These are phyloP conservation scores for Drosophila glabriapex DNA, from an alignment of 2,888 invertebrate genomes.

Conservation along the genomic window DNA sequence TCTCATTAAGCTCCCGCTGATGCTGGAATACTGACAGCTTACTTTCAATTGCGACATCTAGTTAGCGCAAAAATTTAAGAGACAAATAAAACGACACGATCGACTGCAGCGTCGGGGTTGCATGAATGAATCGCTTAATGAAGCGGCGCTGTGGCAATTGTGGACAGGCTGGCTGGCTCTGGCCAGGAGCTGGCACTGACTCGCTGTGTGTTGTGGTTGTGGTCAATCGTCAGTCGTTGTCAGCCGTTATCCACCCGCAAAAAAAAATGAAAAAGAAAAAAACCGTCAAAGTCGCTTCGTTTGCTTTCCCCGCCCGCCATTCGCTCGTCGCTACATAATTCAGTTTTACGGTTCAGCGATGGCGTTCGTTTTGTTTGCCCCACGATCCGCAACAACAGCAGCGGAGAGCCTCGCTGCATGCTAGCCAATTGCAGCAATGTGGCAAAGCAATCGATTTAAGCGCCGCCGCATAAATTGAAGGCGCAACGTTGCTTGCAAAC, in stretches of 20 bases:
- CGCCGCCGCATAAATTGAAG: constrained; percentile 80
- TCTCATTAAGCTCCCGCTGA: constrained; percentile 10
- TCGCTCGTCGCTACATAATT: constrained; percentile 62
- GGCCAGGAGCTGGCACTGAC: constrained; percentile 26
- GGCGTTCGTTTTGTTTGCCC: constrained; percentile 33
- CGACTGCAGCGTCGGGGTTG: constrained; percentile 48
- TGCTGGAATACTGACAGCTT: constrained; percentile 70
- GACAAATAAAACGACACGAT: constrained; percentile 78
- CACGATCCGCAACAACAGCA: constrained; percentile 29
- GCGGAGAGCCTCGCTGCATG: constrained; percentile 28
- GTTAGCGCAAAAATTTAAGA: constrained; percentile 77
- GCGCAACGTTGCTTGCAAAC: constrained; percentile 50
- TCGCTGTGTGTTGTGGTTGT: constrained; percentile 50
- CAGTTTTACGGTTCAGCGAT: constrained; percentile 78
- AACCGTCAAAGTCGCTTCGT: constrained; percentile 50
- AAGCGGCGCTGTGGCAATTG: constrained; percentile 59
- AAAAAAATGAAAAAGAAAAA: neutral
- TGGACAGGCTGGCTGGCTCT: constrained; percentile 31
- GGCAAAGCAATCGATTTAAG: constrained; percentile 82
- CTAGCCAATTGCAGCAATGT: constrained; percentile 77
- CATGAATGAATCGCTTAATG: constrained; percentile 81
- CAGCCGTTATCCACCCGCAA: constrained; percentile 72
- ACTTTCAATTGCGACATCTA: constrained; percentile 82
- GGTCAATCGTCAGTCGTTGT: constrained; percentile 65
- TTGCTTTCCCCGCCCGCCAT: constrained; percentile 15